Conservation (phyloP, 2,113 vertebrate species). For the Donacobius atricapilla region DNA sequence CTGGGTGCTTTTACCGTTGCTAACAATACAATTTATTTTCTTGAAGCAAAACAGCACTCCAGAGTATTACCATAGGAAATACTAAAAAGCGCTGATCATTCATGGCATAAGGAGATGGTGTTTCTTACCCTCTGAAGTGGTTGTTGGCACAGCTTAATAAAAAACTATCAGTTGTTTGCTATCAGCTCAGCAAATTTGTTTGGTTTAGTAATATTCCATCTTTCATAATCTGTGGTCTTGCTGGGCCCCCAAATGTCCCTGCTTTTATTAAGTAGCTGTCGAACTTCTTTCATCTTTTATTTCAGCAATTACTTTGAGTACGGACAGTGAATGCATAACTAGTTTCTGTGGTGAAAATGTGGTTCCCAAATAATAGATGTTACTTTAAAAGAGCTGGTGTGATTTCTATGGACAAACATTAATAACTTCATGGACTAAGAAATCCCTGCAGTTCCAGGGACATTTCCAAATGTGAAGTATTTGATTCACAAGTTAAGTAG, state of each 20-base stretch:
- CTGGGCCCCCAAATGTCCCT: slow-evolving; percentile 29
- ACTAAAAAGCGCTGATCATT: slow-evolving; percentile 5
- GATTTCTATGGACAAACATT: not conserved
- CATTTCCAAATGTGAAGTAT: not conserved
- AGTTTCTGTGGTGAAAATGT: slow-evolving; percentile 44
- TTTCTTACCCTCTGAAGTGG: not conserved
- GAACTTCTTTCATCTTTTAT: slow-evolving; percentile 39
- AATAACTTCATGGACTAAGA: slow-evolving; percentile 22
- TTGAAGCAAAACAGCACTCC: not conserved
- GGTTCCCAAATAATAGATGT: slow-evolving; percentile 9
- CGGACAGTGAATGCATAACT: slow-evolving; percentile 25
- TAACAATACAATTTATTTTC: not conserved
- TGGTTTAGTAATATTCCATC: slow-evolving; percentile 45
- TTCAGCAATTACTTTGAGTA: slow-evolving; percentile 28
- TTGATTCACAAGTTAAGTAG: not conserved
- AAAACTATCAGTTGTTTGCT: not conserved
- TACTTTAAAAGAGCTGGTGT: slow-evolving; percentile 22
- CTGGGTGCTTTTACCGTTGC: not conserved
- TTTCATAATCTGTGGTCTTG: slow-evolving; percentile 33
- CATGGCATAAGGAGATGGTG: not conserved
- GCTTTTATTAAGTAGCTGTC: slow-evolving; percentile 54
- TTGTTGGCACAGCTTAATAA: not conserved
- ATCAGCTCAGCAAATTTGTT: slow-evolving; percentile 35
- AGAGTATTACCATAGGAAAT: not conserved
- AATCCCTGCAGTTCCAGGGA: not conserved